phyloP scores from a whole-genome alignment of 2,113 vertebrate genomes.

The Phyllopteryx taeniolatus region DNA sequence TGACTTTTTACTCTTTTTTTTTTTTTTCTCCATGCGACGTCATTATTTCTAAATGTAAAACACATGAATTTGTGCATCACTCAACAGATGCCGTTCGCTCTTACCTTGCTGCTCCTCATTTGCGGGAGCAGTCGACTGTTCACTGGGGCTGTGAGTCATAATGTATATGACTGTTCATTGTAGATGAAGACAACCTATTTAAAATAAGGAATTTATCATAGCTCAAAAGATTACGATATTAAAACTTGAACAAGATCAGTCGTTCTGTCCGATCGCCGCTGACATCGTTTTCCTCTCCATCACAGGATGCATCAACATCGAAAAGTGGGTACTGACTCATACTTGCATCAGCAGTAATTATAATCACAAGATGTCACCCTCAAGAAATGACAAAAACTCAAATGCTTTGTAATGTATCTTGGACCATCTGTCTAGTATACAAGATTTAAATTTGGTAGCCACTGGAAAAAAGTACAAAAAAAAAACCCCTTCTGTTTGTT shows the following conservation, averaged over 20 bases:
- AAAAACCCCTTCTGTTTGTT: no score
- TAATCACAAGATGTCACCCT: background rate
- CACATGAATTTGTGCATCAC: background rate
- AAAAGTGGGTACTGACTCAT: background rate
- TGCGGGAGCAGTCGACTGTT: background rate
- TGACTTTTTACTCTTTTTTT: background rate
- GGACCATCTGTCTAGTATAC: background rate
- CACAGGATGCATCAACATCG: accelerated
- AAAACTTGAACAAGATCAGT: background rate
- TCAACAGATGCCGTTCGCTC: background rate
- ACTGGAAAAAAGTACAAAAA: no score
- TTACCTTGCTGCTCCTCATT: background rate
- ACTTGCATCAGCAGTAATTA: background rate
- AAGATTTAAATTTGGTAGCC: no score
- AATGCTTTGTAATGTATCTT: no score
- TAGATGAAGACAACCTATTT: background rate
- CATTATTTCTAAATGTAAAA: background rate
- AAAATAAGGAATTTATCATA: background rate
- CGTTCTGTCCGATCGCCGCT: background rate
- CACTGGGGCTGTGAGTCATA: background rate
- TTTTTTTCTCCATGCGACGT: background rate
- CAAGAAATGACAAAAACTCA: background rate
- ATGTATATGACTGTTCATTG: background rate
- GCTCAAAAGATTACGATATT: background rate
- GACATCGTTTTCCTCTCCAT: background rate